phyloP scores from a whole-genome alignment of 1,140 invertebrate genomes.

The Conopomorpha cramerella region DNA sequence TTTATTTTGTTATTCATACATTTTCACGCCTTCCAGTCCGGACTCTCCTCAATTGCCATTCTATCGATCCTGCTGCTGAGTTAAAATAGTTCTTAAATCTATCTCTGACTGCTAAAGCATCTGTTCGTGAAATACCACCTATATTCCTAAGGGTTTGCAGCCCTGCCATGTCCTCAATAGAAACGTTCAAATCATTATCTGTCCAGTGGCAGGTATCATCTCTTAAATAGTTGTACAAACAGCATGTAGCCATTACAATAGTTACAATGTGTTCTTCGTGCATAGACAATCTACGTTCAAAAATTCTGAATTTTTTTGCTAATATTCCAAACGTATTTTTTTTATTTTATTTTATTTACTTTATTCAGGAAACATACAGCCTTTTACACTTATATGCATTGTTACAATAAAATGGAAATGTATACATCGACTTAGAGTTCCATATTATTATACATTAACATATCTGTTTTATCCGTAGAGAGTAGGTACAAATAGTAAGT shows the following conservation, averaged over 20 bases:
- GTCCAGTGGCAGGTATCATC: neutral
- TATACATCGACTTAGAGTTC: no score
- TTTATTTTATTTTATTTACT: no score
- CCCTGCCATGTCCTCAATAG: slow-evolving; percentile 2
- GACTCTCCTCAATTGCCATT: slow-evolving; percentile 6
- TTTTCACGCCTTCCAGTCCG: slow-evolving; percentile 5
- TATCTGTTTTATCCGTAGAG: no score
- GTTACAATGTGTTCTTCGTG: neutral
- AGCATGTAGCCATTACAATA: neutral
- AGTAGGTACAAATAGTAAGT: no score
- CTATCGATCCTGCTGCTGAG: slow-evolving; percentile 1
- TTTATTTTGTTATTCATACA: slow-evolving; percentile 1
- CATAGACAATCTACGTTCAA: neutral
- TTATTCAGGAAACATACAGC: no score
- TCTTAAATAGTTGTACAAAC: neutral
- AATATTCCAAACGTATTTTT: slow-evolving; percentile 1
- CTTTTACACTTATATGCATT: no score
- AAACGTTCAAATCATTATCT: neutral
- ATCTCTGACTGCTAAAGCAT: neutral
- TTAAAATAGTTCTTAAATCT: neutral
- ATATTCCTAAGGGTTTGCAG: slow-evolving; percentile 5
- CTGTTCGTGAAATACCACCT: slow-evolving; percentile 4
- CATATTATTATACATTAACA: no score
- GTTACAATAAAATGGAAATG: no score
- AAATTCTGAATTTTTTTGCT: neutral